phyloP scores from a whole-genome alignment of 2,113 vertebrate genomes.

The Ranitomeya variabilis region DNA sequence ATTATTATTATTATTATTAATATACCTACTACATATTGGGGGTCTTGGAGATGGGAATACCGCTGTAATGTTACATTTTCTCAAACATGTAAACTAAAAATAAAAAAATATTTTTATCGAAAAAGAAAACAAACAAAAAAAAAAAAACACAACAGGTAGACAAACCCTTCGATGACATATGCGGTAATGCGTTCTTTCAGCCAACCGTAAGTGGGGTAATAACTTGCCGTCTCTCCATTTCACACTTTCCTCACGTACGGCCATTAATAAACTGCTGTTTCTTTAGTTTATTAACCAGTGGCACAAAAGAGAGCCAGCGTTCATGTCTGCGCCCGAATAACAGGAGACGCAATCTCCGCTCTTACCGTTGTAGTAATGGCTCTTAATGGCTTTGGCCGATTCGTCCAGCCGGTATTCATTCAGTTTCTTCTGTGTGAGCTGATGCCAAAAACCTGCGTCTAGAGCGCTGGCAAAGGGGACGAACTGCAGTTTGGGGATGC shows the following conservation, averaged over 20 bases:
- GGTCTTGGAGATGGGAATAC: no score
- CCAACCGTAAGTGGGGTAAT: not conserved
- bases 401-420: slow-evolving; percentile 92
- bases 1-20: no score
- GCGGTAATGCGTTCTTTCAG: no score
- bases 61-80: no score
- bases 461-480: slow-evolving; percentile 92
- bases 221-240: not conserved
- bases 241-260: not conserved
- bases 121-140: no score
- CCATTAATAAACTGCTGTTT: not conserved
- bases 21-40: no score
- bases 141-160: no score
- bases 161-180: no score
- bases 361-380: slow-evolving; percentile 94
- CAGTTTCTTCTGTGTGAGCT: slow-evolving; percentile 93
- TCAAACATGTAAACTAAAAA: no score
- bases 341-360: not conserved
- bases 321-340: not conserved
- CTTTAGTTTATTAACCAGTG: not conserved
- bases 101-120: no score
- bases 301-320: not conserved
- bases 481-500: slow-evolving; percentile 83
- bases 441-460: slow-evolving; percentile 97
- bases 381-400: slow-evolving; percentile 86